Evolutionary conservation across 1,140 invertebrate genomes (phyloP).

Genomic region (Limonius californicus): DNA sequence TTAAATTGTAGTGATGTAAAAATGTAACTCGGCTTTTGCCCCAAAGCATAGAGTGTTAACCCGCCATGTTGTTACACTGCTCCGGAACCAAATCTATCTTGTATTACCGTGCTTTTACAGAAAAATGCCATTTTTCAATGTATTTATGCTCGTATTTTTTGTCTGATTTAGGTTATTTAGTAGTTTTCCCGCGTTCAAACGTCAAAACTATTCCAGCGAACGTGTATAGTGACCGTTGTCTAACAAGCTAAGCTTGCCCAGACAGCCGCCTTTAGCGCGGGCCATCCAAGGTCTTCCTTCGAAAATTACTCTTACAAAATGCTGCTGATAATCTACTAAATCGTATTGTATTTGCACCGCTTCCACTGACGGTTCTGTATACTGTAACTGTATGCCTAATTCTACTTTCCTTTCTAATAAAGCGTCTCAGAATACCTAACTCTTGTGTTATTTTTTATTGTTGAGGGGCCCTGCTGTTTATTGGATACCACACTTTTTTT

Average conservation of each 20-base stretch:
- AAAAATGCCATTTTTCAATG: constrained; percentile 27
- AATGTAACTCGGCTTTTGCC: constrained; percentile 32
- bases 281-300: constrained; percentile 32
- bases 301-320: too few relatives aligned
- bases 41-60: constrained; percentile 39
- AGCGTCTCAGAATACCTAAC: neutral
- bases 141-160: constrained; percentile 34
- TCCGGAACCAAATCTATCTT: constrained; percentile 23
- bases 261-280: constrained; percentile 29
- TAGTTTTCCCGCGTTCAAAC: constrained; percentile 43
- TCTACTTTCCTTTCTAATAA: neutral
- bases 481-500: too few relatives aligned
- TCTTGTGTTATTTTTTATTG: neutral
- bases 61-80: constrained; percentile 45
- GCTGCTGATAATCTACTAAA: neutral
- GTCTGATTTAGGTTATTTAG: constrained; percentile 36
- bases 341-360: neutral
- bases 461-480: too few relatives aligned
- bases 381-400: neutral
- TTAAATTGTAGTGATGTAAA: constrained; percentile 19
- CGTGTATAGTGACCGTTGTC: constrained; percentile 38
- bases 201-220: constrained; percentile 36
- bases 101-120: neutral
- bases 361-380: neutral
- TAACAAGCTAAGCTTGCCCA: constrained; percentile 33